Evolutionary conservation across 2,113 vertebrate species (phyloP).

Genomic region (zebrafish (Danio rerio)): GRCz12tu NC_133180.1:44265001-44265500

Average conservation of each 20-base stretch:
- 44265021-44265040: background rate
- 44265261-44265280: constrained; percentile 55
- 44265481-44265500: background rate
- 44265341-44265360: constrained; percentile 47
- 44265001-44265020: background rate
- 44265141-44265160: constrained; percentile 72
- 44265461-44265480: background rate
- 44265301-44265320: constrained; percentile 22
- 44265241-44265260: constrained; percentile 41
- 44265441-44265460: background rate
- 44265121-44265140: constrained; percentile 79
- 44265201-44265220: constrained; percentile 64
- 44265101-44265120: constrained; percentile 15
- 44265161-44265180: constrained; percentile 67
- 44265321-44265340: constrained; percentile 8
- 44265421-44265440: constrained; percentile 9
- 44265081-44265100: background rate
- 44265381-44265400: constrained; percentile 15
- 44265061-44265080: background rate
- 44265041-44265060: background rate
- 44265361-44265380: constrained; percentile 47
- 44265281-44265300: constrained; percentile 62
- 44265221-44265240: constrained; percentile 41
- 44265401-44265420: background rate
- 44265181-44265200: constrained; percentile 59